phyloP scores from a whole-genome alignment of 2,888 invertebrate species.

The Caenorhabditis doughertyi region DNA sequence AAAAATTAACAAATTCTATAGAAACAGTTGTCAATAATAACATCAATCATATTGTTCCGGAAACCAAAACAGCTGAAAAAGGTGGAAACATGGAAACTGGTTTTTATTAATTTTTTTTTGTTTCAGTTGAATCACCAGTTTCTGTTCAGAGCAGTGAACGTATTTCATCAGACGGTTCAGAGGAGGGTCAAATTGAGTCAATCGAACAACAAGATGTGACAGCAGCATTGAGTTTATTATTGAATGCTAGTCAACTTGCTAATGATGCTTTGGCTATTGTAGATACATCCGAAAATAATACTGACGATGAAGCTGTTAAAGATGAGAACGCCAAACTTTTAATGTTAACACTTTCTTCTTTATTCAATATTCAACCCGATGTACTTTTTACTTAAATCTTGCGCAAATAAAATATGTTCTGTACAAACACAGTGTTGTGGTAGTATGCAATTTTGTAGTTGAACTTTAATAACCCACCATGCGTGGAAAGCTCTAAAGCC shows the following conservation, averaged over 20 bases:
- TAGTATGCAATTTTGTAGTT: no score
- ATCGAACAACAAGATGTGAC: conserved; percentile 3
- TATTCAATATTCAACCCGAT: conserved; percentile 37
- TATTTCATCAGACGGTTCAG: neutral
- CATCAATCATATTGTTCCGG: neutral
- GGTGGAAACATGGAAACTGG: neutral
- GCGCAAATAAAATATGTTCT: no score
- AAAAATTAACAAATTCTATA: neutral
- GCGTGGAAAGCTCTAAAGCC: no score
- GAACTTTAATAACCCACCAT: no score
- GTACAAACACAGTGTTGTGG: no score
- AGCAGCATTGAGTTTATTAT: conserved; percentile 13
- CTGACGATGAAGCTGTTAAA: neutral
- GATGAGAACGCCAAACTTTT: conserved; percentile 31
- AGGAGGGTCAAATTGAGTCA: neutral
- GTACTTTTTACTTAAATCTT: neutral
- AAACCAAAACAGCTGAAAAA: neutral
- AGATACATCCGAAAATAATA: neutral
- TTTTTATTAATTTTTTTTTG: neutral
- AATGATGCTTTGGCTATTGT: neutral
- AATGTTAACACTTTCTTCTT: conserved; percentile 31
- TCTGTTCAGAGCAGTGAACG: neutral
- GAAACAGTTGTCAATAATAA: neutral
- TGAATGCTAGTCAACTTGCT: conserved; percentile 8
- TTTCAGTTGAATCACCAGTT: neutral